Evolutionary conservation across 1,140 invertebrate genomes (phyloP).

Genomic region (Eriosoma lanigerum): DNA sequence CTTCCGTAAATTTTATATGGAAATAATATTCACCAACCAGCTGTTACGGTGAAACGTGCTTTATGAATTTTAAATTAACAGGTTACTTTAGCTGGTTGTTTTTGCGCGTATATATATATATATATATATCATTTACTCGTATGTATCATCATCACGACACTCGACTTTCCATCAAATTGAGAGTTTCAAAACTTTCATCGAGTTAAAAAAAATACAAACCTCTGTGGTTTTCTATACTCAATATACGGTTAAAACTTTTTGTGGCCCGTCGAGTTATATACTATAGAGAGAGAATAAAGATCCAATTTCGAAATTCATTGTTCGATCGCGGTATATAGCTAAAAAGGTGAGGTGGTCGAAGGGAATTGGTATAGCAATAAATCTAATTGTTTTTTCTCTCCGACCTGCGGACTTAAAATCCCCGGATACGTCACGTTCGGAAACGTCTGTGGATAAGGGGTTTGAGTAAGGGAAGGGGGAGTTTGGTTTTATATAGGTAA

Average conservation of each 20-base stretch:
- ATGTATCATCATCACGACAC: constrained; percentile 8
- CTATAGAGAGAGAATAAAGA: constrained; percentile 11
- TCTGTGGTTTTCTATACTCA: constrained; percentile 6
- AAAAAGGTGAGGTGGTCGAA: constrained; percentile 3
- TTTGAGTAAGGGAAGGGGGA: too few species aligned
- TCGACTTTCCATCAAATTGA: constrained; percentile 22
- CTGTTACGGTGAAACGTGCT: constrained; percentile 13
- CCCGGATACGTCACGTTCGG: constrained; percentile 35
- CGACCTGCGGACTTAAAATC: constrained; percentile 33
- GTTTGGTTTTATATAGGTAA: constrained; percentile 21
- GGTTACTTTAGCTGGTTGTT: constrained; percentile 22
- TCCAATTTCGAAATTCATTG: constrained; percentile 49
- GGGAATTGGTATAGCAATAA: constrained; percentile 46
- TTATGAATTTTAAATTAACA: constrained; percentile 48
- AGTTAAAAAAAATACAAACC: constrained; percentile 20
- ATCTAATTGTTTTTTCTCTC: constrained; percentile 49
- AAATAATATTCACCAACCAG: constrained; percentile 38
- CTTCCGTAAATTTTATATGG: background rate
- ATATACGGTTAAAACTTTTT: constrained; percentile 32
- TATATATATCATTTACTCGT: background rate
- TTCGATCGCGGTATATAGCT: constrained; percentile 20
- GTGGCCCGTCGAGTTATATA: background rate
- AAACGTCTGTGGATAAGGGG: constrained; percentile 2
- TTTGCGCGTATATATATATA: constrained; percentile 1
- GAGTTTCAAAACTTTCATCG: constrained; percentile 35